Evolutionary conservation across 1,140 invertebrate genomes (phyloP), one percentile per base, ranked within the genome.

Genomic region (Hyles vespertilio): DNA sequence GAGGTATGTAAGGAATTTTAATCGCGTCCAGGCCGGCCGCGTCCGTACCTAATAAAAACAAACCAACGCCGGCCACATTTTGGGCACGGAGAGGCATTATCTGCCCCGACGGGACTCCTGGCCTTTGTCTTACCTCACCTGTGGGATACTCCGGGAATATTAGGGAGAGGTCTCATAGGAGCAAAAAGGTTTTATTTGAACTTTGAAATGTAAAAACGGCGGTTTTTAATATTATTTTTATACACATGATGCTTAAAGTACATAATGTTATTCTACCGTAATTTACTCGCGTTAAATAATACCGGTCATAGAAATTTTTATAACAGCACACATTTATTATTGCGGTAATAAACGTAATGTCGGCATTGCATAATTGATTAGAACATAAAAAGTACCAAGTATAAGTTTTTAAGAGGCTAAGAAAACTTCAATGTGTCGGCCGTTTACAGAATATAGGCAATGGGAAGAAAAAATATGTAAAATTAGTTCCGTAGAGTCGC

Each of bases 381-480:
- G 59, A 65, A 57, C 46, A 63, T 64, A 60, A 72, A 67, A 67
- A 59, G 56, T 55, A 61, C 52, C 51, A 62, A 67, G 40, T 61
- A 64, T 32, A 65, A 10, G 55, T 59, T 69, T 72, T 67, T 60
- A 57, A 73, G 61, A 70, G 61, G 59, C 59, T 63, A 65, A 67
- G 66, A 70, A 69, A 65, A 65, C 58, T 70, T 62, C 49, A 67
- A 65, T 62, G 52, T 58, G 8, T 62, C 55, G 58, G 61, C 63
- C 66, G 66, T 71, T 72, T 74, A 61, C 65, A 72, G 63, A 65
- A 77, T 72, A 81, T 84, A 82, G 76, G 63, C 69, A 80, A 81
- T 70, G 69, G 77, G 65, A 78, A 79, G 89, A 90, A 87, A 90
- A 40, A 85, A 90, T 83, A 89, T 80, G 81, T 87, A 89, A 90